Evolutionary conservation across 2,797 vertebrate species (phyloP), one percentile per base, ranked within the genome.

Genomic region (Chaunax sp.): DNA sequence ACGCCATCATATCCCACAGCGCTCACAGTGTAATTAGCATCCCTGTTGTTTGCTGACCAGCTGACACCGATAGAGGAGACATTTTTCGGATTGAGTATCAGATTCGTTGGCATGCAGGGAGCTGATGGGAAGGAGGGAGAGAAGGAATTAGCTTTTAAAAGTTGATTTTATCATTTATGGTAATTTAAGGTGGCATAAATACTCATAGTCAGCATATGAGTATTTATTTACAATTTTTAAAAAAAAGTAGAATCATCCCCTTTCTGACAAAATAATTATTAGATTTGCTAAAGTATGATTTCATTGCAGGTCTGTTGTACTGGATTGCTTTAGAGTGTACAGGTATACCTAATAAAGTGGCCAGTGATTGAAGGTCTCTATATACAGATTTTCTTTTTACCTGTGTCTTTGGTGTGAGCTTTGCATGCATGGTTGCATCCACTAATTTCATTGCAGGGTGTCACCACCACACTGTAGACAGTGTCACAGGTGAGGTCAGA

Each of bases 21-120:
- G 0, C 77, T 95, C 72, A 95, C 94, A 0, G 89, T 90, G 72
- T 96, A 97, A 0, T 58, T 91, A 7, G 96, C 95, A 0, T 69
- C 85, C 3, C 85, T 64, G 46, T 95, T 98, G 61, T 75, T 81
- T 30, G 89, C 51, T 2, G 64, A 90, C 96, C 96, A 98, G 55
- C 82, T 91, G 43, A 97, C 93, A 0, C 52, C 73, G 60, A 96
- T 41, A 2, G n/a, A 55, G 47, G 93, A 93, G 33, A 72, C 80
- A 60, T 85, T 81, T 9, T 89, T 90, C 26, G 75, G 89, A 5
- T 84, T 91, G 54, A 97, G 81, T n/a, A 55, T 80, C 84, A 91
- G 86, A 72, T 93, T 92, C 81, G 89, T 86, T 4, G 97, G 96
- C 81, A 90, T 95, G 85, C 96, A 98, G 7, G 98, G 95, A 87